Evolutionary conservation across 1,140 invertebrate genomes (phyloP), one percentile per base, ranked within the genome.

Genomic region (Aricia agestis): DNA sequence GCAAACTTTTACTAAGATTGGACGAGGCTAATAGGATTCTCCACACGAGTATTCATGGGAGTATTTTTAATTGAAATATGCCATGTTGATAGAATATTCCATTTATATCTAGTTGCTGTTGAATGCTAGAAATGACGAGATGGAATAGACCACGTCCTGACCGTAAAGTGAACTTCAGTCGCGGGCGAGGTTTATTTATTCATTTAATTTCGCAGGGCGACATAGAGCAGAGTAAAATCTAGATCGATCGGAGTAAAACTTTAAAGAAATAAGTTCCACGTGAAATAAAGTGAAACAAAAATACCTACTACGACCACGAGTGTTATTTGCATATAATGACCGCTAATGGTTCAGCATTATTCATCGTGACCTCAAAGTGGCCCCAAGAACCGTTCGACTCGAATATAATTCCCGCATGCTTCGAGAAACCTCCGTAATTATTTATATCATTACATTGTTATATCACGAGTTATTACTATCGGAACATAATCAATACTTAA

Each of bases 251-350:
- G 6, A 36, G 36, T 36, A 9, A 36, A 36, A 36, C 36, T 36
- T 36, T 36, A 36, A 36, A 36, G 36, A 36, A 6, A 5, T 36
- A 36, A 5, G 5, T 36, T 36, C 36, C 36, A 36, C 6, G 36
- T 9, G 36, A 36, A 36, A 36, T 1, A 7, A 52, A 52, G 36
- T 9, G 6, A 36, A 36, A 36, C 36, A 7, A 52, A 52, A 52
- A 52, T 52, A 52, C n/a, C n/a, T n/a, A n/a, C 45, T 52, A 52
- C 45, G 13, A 15, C 7, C 45, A 4, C 11, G 45, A 52, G 45
- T 45, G 86, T 88, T 87, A 90, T 91, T 91, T 89, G 86, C 89
- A 91, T 89, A 89, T 89, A 91, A 90, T 87, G 87, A 90, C 86
- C 82, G 78, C 80, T 90, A 90, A 90, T 89, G 84, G 82, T 76